Evolutionary conservation across 92 coral and sea anemone genomes (phyloP).

Genomic region (Pocillopora grandis): DNA sequence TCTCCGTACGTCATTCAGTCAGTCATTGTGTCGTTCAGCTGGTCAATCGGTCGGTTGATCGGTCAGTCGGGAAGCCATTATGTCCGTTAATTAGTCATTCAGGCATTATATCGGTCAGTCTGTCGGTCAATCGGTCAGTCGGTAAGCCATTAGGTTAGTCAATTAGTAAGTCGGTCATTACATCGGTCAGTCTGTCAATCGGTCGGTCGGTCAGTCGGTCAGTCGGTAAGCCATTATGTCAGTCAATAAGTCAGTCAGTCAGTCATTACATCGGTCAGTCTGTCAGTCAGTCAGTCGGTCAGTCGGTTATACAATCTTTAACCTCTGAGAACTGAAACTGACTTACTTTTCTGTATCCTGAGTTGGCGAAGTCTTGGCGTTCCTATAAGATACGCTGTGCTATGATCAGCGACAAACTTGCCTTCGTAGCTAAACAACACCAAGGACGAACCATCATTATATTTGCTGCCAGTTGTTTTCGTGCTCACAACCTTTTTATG

Average conservation of each 20-base stretch:
- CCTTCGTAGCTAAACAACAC: conserved; percentile 52
- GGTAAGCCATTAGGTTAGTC: neutral
- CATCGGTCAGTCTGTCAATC: neutral
- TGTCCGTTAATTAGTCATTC: neutral
- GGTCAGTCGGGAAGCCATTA: neutral
- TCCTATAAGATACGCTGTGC: conserved; percentile 84
- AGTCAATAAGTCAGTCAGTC: neutral
- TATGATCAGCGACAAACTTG: conserved; percentile 86
- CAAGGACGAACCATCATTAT: neutral
- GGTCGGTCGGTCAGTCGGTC: neutral
- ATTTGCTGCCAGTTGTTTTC: conserved; percentile 36
- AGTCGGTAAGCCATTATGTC: neutral
- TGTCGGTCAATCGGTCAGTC: neutral
- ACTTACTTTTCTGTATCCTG: conserved; percentile 67
- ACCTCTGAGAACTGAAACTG: neutral
- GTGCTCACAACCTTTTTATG: conserved; percentile 49
- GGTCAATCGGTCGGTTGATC: neutral
- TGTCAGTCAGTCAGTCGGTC: neutral
- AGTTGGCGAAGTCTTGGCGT: conserved; percentile 90
- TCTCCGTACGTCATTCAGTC: neutral
- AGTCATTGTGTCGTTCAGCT: no score
- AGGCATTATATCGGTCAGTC: neutral
- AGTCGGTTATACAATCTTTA: neutral
- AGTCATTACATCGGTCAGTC: neutral
- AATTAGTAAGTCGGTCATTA: neutral